Base-by-base conservation (phyloP, 2,113 vertebrate species). In the Speoplatyrhinus poulsoni region DNA sequence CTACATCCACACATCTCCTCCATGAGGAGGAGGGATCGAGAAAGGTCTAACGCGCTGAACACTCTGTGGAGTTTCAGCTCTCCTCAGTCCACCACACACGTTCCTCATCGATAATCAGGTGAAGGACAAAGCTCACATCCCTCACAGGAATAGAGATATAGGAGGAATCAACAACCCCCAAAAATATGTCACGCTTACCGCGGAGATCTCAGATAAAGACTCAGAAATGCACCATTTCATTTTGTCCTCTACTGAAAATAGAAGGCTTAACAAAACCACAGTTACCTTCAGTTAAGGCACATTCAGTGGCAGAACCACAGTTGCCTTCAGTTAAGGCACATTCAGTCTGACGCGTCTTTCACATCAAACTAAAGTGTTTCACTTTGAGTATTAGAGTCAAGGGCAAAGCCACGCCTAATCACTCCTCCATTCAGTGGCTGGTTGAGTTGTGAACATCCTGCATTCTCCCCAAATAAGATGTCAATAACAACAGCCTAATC, bases 1-100 rank as follows among this genome's bases (percentile, higher is more conserved):
- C 75, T 60, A 70, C 73, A 16, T 55, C 73, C 60, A 65, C 74
- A 62, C 32, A 72, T 76, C 61, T 67, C 46, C 70, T 64, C 65
- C 75, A 77, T 61, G 69, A 55, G 52, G 52, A 73, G 56, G 60
- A 62, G 75, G 74, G 62, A 26, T 26, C 26, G 36, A 41, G 36
- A 8, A 6, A 41, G 36, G 26, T 26, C 26, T 41, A 1, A 41
- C 4, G 5, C 9, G 12, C 49, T 15, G 49, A 12, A 11, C 11
- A 52, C 13, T 11, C 49, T 15, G 13, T 15, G 49, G 11, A 52
- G 49, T 52, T 15, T 52, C 49, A 61, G 47, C 32, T 9, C 46
- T 41, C 9, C 60, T 70, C 57, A 15, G 16, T 3, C 9, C 0
- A 12, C 65, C 4, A 41, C 36, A 41, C 36, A 6, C 36, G 36